Evolutionary conservation across 2,113 vertebrate species (phyloP).

Genomic region (Abramis brama): DNA sequence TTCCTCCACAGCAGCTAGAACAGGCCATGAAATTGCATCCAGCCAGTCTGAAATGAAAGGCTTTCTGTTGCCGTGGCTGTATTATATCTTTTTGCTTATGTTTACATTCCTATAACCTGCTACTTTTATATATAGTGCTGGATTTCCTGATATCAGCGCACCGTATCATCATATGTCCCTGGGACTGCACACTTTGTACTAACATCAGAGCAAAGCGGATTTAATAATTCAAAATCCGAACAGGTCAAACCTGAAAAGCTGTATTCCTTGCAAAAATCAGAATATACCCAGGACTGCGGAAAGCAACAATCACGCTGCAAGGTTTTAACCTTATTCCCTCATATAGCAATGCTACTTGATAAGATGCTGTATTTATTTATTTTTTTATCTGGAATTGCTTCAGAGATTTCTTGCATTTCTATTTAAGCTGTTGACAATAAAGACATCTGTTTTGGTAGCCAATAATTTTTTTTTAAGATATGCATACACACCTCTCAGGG

Average conservation of each 20-base stretch:
- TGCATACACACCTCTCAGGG: neutral
- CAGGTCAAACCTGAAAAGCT: slow-evolving; percentile 28
- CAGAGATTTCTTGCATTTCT: neutral
- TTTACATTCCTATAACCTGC: slow-evolving; percentile 65
- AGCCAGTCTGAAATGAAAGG: slow-evolving; percentile 77
- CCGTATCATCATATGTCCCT: slow-evolving; percentile 49
- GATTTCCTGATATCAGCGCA: slow-evolving; percentile 70
- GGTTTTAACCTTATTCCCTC: slow-evolving; percentile 5
- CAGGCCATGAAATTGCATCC: slow-evolving; percentile 87
- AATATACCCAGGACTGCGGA: slow-evolving; percentile 1
- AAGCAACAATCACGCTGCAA: neutral
- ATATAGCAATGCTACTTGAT: neutral
- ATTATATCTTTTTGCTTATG: slow-evolving; percentile 76
- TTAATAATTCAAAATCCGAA: slow-evolving; percentile 45
- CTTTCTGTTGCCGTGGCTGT: slow-evolving; percentile 68
- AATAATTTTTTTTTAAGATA: neutral
- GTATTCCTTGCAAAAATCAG: slow-evolving; percentile 19
- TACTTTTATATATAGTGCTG: slow-evolving; percentile 66
- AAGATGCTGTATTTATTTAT: slow-evolving; percentile 5
- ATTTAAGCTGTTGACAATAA: slow-evolving; percentile 22
- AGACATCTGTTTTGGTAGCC: slow-evolving; percentile 21
- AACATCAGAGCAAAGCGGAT: slow-evolving; percentile 34
- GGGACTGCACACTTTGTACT: slow-evolving; percentile 47
- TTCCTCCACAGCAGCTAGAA: slow-evolving; percentile 69
- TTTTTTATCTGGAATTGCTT: slow-evolving; percentile 16